Evolutionary conservation across 2,888 invertebrate species (phyloP), one percentile per base, ranked within the genome.

Genomic region (Latheticus oryzae): DNA sequence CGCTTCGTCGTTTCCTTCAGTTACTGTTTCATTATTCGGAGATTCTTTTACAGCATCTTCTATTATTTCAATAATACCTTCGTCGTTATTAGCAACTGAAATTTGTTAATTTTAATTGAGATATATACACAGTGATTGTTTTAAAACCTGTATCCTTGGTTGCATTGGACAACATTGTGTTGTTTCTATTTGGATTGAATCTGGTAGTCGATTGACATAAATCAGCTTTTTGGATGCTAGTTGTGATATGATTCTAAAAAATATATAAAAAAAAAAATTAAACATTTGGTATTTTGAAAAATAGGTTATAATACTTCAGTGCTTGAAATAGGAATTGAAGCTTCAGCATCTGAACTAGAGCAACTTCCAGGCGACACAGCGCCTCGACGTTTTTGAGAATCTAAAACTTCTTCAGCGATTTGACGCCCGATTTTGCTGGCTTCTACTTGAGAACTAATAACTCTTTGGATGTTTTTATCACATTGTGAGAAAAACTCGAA

Each of bases 361-460:
- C 81, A 82, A 58, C 77, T 79, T n/a, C 75, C 79, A 11, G 80
- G 76, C 19, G 83, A 81, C 1, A 81, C 80, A 53, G 83, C 83
- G 42, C 80, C 82, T 21, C 79, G 77, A 58, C 82, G 77, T 65
- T 82, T 79, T 67, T 86, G 85, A 35, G 78, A 78, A 70, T 87
- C 85, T 65, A 89, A 73, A 37, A 87, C 89, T 75, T 91, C 89
- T 65, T 91, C 91, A 0, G 91, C 93, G 70, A 93, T 91, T 76
- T 91, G 88, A 50, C 89, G 83, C 4, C 93, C 93, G 63, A 93
- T 92, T 81, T 91, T 90, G 73, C 90, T 90, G 30, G 90, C 90
- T 78, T 92, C 91, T 50, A 91, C 85, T 67, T 90, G 89, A 55
- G 87, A 88, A 67, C 87, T 88, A 65, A 90, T 89, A 64, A 89